A percentile compares a stretch with the other conserved stretches of the same genome.
These are phyloP conservation scores for Lepidotrigona ventralis DNA, from an alignment of 1,140 invertebrate species.

Conservation along the genomic window DNA sequence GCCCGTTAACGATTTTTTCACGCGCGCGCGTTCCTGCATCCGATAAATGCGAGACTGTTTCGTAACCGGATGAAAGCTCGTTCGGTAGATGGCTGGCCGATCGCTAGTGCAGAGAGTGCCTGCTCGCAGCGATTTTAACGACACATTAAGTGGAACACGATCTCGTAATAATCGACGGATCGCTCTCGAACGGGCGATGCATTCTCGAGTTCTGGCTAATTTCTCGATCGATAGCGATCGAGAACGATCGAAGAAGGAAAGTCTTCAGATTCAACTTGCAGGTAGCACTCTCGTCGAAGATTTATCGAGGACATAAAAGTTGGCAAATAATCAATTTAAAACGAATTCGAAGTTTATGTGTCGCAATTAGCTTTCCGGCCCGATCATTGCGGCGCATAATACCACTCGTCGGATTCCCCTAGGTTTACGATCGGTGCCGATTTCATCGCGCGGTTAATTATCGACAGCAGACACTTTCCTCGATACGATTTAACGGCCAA, in stretches of 20 bases:
- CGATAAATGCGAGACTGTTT: constrained; percentile 48
- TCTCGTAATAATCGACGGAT: constrained; percentile 24
- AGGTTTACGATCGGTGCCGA: neutral
- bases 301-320: neutral
- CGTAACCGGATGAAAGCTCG: constrained; percentile 9
- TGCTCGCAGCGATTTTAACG: constrained; percentile 29
- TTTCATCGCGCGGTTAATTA: constrained; percentile 19
- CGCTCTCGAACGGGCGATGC: neutral
- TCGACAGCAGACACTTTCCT: neutral
- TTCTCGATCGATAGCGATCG: neutral
- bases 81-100: constrained; percentile 7
- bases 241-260: neutral
- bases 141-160: constrained; percentile 33
- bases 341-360: neutral
- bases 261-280: neutral
- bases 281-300: neutral
- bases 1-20: too few relatives aligned
- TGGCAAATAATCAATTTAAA: neutral
- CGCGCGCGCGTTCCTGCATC: neutral
- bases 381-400: too few relatives aligned
- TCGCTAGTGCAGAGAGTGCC: neutral
- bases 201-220: neutral
- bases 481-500: constrained; percentile 8
- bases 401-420: neutral
- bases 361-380: neutral